A percentile compares a stretch with the other conserved stretches of the same genome.
Evolutionary conservation across 1,140 invertebrate species (phyloP).

Genomic region (Dendrolimus kikuchii): DNA sequence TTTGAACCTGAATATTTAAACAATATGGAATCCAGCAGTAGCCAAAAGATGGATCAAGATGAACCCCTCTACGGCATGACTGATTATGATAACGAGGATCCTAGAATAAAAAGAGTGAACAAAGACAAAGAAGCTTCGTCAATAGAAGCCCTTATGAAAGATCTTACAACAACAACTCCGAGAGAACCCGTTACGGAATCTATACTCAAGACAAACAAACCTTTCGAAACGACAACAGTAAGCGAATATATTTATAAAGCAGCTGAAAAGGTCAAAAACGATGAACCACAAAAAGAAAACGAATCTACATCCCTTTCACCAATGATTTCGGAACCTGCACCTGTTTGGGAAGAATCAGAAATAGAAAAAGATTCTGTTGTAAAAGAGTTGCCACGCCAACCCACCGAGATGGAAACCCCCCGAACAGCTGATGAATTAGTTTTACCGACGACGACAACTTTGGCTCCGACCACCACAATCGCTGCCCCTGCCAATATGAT

Average conservation of each 20-base stretch:
- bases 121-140: conserved; percentile 20
- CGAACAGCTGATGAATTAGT: conserved; percentile 1
- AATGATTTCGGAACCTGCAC: conserved; percentile 30
- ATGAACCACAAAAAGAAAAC: conserved; percentile 2
- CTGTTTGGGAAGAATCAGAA: conserved; percentile 57
- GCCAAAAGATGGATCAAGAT: conserved; percentile 39
- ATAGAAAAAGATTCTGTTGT: conserved; percentile 22
- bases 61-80: conserved; percentile 44
- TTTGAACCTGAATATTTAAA: conserved; percentile 60
- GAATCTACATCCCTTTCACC: not conserved
- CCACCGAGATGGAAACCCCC: conserved; percentile 3
- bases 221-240: conserved; percentile 41
- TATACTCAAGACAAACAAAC: conserved; percentile 7
- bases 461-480: conserved; percentile 2
- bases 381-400: conserved; percentile 19
- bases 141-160: conserved; percentile 29
- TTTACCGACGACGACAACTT: not conserved
- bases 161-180: conserved; percentile 6
- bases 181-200: conserved; percentile 15
- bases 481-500: not conserved
- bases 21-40: conserved; percentile 35
- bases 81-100: conserved; percentile 55
- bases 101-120: conserved; percentile 55
- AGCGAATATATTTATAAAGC: conserved; percentile 48
- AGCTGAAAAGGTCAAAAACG: conserved; percentile 15